A percentile compares a stretch with the other conserved stretches of the same genome.
Evolutionary conservation across 2,888 invertebrate genomes (phyloP).

Genomic region (Dorcus parallelipipedus): DNA sequence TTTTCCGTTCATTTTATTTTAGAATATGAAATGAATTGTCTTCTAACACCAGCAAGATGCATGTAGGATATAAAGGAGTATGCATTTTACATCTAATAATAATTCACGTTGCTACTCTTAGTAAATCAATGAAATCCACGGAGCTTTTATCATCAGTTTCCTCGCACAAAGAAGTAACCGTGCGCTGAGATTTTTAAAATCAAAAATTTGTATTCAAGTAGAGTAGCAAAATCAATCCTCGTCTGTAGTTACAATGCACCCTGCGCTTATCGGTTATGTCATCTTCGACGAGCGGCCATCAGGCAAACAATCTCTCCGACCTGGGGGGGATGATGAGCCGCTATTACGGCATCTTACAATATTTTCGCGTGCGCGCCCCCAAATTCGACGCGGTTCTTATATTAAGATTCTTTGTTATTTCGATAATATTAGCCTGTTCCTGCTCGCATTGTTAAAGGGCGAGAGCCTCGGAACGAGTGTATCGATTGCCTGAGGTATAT

Average conservation of each 20-base stretch:
- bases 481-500: constrained; percentile 9
- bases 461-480: constrained; percentile 4
- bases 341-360: constrained; percentile 14
- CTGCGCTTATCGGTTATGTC: constrained; percentile 26
- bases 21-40: no score
- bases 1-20: no score
- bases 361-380: not conserved
- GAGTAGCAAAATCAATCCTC: constrained; percentile 26
- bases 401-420: constrained; percentile 19
- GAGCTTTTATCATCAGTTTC: not conserved
- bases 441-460: constrained; percentile 6
- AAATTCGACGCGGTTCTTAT: constrained; percentile 2
- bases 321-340: constrained; percentile 12
- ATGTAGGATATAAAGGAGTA: no score
- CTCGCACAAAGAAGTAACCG: not conserved
- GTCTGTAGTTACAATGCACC: constrained; percentile 18
- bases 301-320: constrained; percentile 14
- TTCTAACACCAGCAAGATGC: no score
- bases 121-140: no score
- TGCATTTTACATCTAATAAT: no score
- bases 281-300: constrained; percentile 24
- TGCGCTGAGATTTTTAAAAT: not conserved
- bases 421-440: constrained; percentile 22
- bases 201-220: constrained; percentile 19
- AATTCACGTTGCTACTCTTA: no score